Base-by-base conservation (phyloP, 2,113 vertebrate species). In the Myrmecobius fasciatus region DNA sequence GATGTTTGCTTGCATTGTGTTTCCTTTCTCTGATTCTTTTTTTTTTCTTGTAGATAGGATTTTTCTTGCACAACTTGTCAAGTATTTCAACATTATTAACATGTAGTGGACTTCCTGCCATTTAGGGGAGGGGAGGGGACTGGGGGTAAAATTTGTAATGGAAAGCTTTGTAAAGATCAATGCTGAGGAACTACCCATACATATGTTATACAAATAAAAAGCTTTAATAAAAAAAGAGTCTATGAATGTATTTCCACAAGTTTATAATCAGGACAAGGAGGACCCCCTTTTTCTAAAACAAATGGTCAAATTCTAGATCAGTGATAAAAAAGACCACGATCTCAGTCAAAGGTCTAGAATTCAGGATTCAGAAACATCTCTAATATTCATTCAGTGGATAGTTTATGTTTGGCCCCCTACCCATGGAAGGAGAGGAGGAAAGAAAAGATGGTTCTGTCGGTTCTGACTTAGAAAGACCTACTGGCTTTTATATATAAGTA, bases 211-310 rank as follows among this genome's bases (percentile, higher is more conserved):
- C n/a, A n/a, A n/a, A n/a, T n/a, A n/a, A n/a, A n/a, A n/a, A n/a
- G n/a, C n/a, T n/a, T n/a, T n/a, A n/a, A n/a, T n/a, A n/a, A n/a
- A n/a, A n/a, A n/a, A 90, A 90, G 47, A 31, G 25, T 49, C 26
- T 51, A n/a, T 14, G 3, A 89, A 3, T 28, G 2, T 49, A 48
- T 90, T 26, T 31, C 9, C 10, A 28, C 22, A 67, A 51, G n/a
- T 89, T 51, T 89, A n/a, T 43, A 93, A 52, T 24, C 49, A 36
- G 60, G 46, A 10, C 46, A 1, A 9, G 31, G 31, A 53, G 51
- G 52, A 31, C 9, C 91, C 51, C 75, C 5, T 7, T 91, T 94
- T 90, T 94, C 60, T 52, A 53, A 95, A 52, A 83, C 31, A 46
- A 83, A 31, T 6, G 43, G 52, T 48, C 25, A 67, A 92, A 89